These are phyloP conservation scores for Tor tambroides DNA, from an alignment of 2,113 vertebrate genomes.

Conservation along the genomic window DNA sequence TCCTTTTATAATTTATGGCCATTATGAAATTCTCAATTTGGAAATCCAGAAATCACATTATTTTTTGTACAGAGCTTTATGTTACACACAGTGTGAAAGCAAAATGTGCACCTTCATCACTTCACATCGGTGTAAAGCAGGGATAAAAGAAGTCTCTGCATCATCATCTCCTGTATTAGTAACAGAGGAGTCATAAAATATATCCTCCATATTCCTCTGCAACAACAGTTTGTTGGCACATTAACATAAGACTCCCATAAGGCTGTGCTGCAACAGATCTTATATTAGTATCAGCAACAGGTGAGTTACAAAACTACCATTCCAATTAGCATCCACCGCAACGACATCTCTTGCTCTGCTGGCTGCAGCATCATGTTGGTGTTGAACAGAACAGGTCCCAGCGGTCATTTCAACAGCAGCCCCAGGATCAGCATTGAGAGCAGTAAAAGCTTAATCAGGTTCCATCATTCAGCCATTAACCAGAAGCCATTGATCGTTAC, in stretches of 20 bases:
- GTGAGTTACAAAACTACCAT: conserved; percentile 1
- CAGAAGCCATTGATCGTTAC: background rate
- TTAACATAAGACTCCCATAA: conserved; percentile 9
- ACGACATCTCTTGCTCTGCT: background rate
- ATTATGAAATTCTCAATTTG: background rate
- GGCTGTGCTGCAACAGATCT: background rate
- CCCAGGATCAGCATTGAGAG: conserved; percentile 2
- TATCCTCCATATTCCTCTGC: background rate
- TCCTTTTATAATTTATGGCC: background rate
- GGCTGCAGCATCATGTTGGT: background rate
- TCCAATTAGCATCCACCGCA: background rate
- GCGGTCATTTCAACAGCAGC: background rate
- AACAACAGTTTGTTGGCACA: background rate
- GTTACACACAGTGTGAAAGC: background rate
- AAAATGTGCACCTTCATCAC: background rate
- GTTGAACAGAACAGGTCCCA: background rate
- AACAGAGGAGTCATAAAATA: background rate
- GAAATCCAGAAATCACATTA: background rate
- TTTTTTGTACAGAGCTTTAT: background rate
- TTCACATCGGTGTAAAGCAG: background rate
- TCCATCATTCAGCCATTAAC: conserved; percentile 10
- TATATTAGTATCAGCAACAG: conserved; percentile 25
- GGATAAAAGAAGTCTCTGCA: background rate
- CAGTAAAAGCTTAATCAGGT: conserved; percentile 15
- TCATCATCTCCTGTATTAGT: background rate